Conservation (phyloP, 2,113 vertebrate genomes). For the Fregetta grallaria region DNA sequence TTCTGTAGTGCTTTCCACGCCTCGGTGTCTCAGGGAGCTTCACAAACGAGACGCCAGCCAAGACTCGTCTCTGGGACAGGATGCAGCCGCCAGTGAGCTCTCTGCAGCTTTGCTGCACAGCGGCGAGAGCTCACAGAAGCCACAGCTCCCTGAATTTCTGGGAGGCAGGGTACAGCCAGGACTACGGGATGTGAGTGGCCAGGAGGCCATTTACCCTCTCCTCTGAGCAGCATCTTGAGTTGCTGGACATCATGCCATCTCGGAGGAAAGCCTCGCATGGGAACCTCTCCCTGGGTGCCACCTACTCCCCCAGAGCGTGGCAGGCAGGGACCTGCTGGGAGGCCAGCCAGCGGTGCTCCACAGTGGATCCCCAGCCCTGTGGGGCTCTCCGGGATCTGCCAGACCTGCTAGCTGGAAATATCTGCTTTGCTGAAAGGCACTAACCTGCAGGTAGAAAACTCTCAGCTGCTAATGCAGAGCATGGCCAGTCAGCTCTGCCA, state of each 20-base stretch:
- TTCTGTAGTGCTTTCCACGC: background rate
- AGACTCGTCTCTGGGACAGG: background rate
- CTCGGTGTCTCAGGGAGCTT: background rate
- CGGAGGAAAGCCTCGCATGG: background rate
- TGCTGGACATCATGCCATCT: background rate
- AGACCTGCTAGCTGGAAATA: background rate
- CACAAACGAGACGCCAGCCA: background rate
- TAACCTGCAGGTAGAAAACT: background rate
- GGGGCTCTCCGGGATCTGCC: background rate
- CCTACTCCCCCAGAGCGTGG: background rate
- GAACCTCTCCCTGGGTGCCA: background rate
- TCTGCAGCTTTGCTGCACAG: background rate
- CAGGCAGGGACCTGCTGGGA: background rate
- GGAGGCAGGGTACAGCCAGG: background rate
- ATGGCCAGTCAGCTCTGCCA: fast-evolving
- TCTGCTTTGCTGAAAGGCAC: background rate
- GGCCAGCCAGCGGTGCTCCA: background rate
- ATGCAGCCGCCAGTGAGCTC: background rate
- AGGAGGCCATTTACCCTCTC: background rate
- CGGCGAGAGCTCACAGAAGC: background rate
- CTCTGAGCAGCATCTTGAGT: background rate
- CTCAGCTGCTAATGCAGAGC: background rate
- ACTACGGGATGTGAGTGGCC: fast-evolving
- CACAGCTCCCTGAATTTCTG: background rate
- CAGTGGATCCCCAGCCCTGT: background rate